phyloP scores from a whole-genome alignment of 2,888 invertebrate species.

The Nomada fucata region DNA sequence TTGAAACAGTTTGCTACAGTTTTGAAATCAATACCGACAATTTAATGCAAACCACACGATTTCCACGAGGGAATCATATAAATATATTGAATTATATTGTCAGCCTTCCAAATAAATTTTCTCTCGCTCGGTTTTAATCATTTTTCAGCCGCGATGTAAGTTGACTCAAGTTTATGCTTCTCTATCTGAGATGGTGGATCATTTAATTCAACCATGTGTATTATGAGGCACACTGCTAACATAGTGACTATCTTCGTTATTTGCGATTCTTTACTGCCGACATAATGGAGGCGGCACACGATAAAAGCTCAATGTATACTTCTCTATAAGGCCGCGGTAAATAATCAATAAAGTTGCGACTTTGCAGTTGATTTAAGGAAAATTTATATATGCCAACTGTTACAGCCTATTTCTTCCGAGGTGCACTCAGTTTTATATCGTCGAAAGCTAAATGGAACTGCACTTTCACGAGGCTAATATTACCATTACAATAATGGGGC shows the following conservation, averaged over 20 bases:
- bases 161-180: not conserved
- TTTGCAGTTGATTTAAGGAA: conserved; percentile 8
- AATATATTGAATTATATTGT: too few relatives aligned
- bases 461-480: not conserved
- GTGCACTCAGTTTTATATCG: not conserved
- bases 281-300: conserved; percentile 16
- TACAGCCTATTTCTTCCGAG: not conserved
- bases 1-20: too few relatives aligned
- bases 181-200: not conserved
- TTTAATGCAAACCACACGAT: too few relatives aligned
- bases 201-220: conserved; percentile 6
- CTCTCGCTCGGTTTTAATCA: too few relatives aligned
- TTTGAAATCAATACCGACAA: too few relatives aligned
- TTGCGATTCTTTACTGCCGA: conserved; percentile 31
- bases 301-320: conserved; percentile 25
- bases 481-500: not conserved
- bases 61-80: too few relatives aligned
- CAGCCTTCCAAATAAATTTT: too few relatives aligned
- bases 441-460: not conserved
- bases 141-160: not conserved
- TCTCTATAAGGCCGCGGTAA: not conserved
- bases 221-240: conserved; percentile 5
- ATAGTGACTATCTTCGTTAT: conserved; percentile 37
- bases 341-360: conserved; percentile 27
- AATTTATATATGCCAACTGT: conserved; percentile 11